Percentiles rank a stretch among this genome's conserved stretches.
These are phyloP conservation scores for Brachyalestes nurse DNA, from an alignment of 2,797 vertebrate species.

Conservation along the genomic window DNA sequence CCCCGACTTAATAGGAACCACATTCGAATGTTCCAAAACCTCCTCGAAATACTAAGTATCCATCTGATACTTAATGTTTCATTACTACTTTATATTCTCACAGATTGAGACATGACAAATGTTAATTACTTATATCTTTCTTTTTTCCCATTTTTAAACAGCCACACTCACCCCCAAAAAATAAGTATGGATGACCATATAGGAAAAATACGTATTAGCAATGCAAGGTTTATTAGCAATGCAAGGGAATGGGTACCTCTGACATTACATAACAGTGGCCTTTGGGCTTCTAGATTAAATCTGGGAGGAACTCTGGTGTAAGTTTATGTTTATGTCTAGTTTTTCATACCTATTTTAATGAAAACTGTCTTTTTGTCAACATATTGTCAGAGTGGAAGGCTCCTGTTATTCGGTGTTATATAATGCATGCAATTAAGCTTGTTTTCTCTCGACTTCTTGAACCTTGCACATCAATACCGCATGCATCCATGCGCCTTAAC, in stretches of 20 bases:
- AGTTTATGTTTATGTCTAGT: no score
- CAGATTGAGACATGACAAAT: neutral
- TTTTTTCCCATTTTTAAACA: neutral
- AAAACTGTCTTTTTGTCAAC: neutral
- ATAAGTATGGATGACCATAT: neutral
- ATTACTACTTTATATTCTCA: constrained; percentile 22
- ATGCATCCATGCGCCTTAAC: neutral
- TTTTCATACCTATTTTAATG: no score
- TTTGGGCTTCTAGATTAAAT: no score
- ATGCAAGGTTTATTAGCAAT: no score
- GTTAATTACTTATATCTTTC: constrained; percentile 3
- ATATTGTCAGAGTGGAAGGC: neutral
- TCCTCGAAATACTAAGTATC: neutral
- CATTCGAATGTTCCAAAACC: constrained; percentile 7
- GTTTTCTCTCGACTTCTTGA: neutral
- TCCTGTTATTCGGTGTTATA: neutral
- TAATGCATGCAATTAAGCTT: neutral
- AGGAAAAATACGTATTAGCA: neutral
- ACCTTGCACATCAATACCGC: neutral
- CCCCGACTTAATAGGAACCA: constrained; percentile 1
- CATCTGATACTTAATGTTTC: constrained; percentile 15
- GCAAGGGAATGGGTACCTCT: neutral
- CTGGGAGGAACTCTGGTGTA: no score
- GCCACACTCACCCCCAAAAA: neutral
- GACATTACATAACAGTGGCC: neutral